phyloP scores from a whole-genome alignment of 2,113 vertebrate species.

The Pantherophis guttatus region DNA sequence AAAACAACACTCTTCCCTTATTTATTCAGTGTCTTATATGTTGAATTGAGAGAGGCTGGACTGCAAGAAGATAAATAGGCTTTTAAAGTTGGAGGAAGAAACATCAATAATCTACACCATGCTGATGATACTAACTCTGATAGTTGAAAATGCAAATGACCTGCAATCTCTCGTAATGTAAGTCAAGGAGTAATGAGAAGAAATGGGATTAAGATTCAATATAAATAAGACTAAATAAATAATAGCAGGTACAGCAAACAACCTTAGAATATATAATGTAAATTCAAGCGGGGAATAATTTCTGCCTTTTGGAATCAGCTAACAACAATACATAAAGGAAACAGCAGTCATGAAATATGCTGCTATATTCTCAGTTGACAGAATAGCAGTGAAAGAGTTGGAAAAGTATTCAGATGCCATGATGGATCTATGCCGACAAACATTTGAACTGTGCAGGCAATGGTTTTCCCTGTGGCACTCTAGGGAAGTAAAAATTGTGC shows the following conservation, averaged over 20 bases:
- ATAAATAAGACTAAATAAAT: background rate
- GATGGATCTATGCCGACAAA: background rate
- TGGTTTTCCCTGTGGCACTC: background rate
- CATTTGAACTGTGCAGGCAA: background rate
- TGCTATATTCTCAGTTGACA: background rate
- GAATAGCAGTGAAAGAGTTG: background rate
- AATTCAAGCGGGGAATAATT: background rate
- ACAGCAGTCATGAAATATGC: background rate
- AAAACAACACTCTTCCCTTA: background rate
- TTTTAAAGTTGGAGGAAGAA: background rate
- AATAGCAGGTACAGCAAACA: background rate
- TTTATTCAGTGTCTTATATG: background rate
- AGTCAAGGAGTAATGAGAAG: background rate
- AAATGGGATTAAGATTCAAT: background rate
- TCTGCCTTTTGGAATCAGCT: background rate
- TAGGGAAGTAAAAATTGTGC: background rate
- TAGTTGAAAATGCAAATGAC: background rate
- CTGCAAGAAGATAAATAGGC: background rate
- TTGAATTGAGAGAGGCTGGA: background rate
- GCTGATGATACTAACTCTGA: background rate
- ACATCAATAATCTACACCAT: background rate
- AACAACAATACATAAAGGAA: background rate
- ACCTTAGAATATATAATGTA: background rate
- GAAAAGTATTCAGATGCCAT: background rate
- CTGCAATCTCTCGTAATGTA: background rate